Percentiles rank a stretch among this genome's conserved stretches.
Evolutionary conservation across 2,113 vertebrate species (phyloP).

Genomic region (Tylochromis polylepis): DNA sequence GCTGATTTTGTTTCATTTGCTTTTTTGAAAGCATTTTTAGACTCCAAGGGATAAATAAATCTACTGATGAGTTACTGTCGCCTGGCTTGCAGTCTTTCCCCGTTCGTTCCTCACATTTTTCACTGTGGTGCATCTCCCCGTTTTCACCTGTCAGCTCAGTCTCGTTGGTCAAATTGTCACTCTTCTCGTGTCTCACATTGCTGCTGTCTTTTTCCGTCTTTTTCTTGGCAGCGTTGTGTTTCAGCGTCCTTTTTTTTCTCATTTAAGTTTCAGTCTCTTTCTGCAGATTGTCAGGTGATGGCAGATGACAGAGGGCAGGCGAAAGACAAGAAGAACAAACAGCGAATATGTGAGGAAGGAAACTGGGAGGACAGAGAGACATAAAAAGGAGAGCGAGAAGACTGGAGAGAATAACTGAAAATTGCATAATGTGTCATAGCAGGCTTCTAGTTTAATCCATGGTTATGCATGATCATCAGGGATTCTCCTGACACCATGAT

Average conservation of each 20-base stretch:
- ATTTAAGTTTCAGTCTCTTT: neutral
- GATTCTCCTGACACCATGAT: neutral
- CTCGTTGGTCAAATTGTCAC: neutral
- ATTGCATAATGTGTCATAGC: neutral
- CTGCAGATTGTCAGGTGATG: constrained; percentile 14
- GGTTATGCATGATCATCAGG: neutral
- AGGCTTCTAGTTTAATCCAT: neutral
- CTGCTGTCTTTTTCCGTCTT: neutral
- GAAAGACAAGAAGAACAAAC: neutral
- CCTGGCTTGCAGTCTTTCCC: neutral
- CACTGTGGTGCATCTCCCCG: neutral
- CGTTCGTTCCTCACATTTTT: neutral
- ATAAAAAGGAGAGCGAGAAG: neutral
- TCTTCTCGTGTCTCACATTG: neutral
- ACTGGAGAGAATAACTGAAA: neutral
- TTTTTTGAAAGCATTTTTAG: neutral
- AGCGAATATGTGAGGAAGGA: neutral
- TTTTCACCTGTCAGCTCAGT: neutral
- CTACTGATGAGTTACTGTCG: neutral
- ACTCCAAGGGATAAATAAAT: neutral
- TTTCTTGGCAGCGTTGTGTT: neutral
- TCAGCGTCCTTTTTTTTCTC: neutral
- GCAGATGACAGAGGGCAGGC: neutral
- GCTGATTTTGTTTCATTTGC: neutral
- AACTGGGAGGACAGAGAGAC: neutral